phyloP scores from a whole-genome alignment of 2,113 vertebrate genomes.

The Smithornis capensis region DNA sequence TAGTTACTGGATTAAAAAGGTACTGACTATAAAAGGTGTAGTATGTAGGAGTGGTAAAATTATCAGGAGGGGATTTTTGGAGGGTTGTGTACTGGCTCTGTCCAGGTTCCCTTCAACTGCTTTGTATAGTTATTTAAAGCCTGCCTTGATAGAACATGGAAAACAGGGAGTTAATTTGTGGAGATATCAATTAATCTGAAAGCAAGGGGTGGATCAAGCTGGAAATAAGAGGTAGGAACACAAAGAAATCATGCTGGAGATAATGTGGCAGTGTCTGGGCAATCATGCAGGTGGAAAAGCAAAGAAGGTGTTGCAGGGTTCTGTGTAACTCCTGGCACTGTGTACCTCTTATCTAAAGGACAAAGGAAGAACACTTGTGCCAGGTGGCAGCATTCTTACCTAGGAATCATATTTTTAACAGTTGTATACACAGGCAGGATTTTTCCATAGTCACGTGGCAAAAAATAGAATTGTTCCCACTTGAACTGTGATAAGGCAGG shows the following conservation, averaged over 20 bases:
- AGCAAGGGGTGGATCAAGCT: background rate
- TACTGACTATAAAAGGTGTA: background rate
- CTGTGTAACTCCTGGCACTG: background rate
- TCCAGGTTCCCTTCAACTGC: background rate
- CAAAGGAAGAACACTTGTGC: background rate
- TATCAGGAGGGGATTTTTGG: background rate
- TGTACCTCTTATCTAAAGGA: background rate
- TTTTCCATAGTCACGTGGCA: background rate
- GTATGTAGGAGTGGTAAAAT: background rate
- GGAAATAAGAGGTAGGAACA: background rate
- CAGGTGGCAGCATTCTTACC: background rate
- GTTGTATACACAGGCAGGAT: background rate
- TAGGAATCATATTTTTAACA: background rate
- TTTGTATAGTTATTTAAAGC: background rate
- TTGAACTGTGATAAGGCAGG: background rate
- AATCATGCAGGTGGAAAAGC: background rate
- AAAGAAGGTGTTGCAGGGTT: background rate
- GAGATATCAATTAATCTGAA: background rate
- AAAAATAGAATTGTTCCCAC: background rate
- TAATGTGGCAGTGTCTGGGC: background rate
- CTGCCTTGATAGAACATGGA: background rate
- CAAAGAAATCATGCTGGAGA: fast-evolving
- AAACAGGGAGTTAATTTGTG: background rate
- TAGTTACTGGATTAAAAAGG: background rate
- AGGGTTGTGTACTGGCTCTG: background rate